These are phyloP conservation scores for Catocala nupta DNA, from an alignment of 2,888 invertebrate genomes.

Conservation along the genomic window DNA sequence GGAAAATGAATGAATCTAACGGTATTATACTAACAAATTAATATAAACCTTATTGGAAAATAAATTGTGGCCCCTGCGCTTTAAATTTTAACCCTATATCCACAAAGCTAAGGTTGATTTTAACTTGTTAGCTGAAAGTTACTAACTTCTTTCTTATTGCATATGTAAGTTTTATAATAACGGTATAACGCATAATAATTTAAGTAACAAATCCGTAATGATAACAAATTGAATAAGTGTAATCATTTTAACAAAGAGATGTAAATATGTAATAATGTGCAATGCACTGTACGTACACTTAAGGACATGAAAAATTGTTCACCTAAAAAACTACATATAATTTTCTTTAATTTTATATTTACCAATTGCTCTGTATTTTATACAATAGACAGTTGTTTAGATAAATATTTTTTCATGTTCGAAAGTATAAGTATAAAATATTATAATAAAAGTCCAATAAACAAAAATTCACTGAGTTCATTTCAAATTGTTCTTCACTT, in stretches of 20 bases:
- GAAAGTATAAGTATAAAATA: constrained; percentile 33
- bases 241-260: constrained; percentile 44
- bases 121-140: constrained; percentile 9
- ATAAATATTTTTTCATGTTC: constrained; percentile 43
- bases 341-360: constrained; percentile 25
- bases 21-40: constrained; percentile 10
- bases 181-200: constrained; percentile 40
- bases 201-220: constrained; percentile 46
- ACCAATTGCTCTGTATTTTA: constrained; percentile 41
- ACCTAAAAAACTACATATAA: constrained; percentile 10
- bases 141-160: background rate
- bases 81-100: background rate
- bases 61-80: constrained; percentile 5
- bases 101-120: background rate
- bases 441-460: constrained; percentile 56
- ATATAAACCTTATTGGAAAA: constrained; percentile 2
- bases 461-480: constrained; percentile 58
- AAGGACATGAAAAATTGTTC: constrained; percentile 29
- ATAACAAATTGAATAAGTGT: constrained; percentile 43
- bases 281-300: constrained; percentile 35
- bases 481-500: constrained; percentile 65
- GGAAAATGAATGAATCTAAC: background rate
- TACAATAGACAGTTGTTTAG: constrained; percentile 30
- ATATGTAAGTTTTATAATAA: constrained; percentile 6
- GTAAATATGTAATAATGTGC: constrained; percentile 31